Conservation (phyloP, 1,140 invertebrate species). For the Drosophila subobscura region DNA sequence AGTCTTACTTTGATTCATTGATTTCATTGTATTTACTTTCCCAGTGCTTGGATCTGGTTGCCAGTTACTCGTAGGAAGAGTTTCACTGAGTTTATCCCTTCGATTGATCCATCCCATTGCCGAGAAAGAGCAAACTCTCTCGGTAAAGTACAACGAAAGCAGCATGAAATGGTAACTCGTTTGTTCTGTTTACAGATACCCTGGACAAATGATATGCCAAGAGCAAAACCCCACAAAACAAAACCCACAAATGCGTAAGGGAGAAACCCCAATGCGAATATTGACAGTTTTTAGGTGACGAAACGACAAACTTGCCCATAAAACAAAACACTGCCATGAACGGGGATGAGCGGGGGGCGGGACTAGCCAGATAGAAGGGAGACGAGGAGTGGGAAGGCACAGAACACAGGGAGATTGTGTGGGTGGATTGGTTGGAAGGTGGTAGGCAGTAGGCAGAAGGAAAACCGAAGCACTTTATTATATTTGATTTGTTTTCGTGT, state of each 20-base stretch:
- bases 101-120: too few relatives aligned
- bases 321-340: constrained; percentile 2
- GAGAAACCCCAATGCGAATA: constrained; percentile 13
- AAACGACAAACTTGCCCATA: constrained; percentile 51
- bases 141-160: too few relatives aligned
- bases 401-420: not conserved
- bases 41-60: too few relatives aligned
- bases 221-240: not conserved
- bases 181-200: too few relatives aligned
- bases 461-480: constrained; percentile 42
- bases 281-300: constrained; percentile 34
- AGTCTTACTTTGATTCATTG: too few relatives aligned
- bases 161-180: too few relatives aligned
- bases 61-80: too few relatives aligned
- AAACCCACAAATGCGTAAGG: not conserved
- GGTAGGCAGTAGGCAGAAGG: constrained; percentile 11
- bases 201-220: not conserved
- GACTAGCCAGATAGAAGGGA: not conserved
- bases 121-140: too few relatives aligned
- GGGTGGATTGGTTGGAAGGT: constrained; percentile 1
- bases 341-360: too few relatives aligned
- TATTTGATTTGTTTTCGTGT: constrained; percentile 49
- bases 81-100: too few relatives aligned
- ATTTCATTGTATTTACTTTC: too few relatives aligned
- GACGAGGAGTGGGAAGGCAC: not conserved